Evolutionary conservation across 92 coral and sea anemone species (phyloP).

Genomic region (Epizoanthus ramosus): DNA sequence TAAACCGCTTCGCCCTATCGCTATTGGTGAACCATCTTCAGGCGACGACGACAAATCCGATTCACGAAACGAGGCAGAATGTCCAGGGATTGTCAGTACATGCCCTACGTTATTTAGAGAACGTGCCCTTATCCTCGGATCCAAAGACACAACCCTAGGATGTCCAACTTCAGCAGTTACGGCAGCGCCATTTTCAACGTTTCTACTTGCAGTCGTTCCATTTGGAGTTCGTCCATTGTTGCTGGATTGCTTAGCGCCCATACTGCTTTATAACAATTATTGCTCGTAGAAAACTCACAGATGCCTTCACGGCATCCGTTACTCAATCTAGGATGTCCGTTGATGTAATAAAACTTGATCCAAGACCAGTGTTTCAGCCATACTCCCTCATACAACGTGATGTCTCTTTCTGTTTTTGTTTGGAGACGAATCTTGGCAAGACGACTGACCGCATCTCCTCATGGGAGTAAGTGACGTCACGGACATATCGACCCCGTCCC

Average conservation of each 20-base stretch:
- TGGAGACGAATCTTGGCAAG: constrained; percentile 45
- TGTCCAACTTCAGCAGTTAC: constrained; percentile 74
- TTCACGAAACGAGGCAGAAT: constrained; percentile 81
- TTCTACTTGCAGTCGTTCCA: constrained; percentile 51
- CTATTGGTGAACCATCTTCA: constrained; percentile 75
- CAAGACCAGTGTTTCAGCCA: constrained; percentile 16
- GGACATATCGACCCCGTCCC: constrained; percentile 11
- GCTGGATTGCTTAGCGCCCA: constrained; percentile 90
- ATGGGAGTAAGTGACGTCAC: constrained; percentile 63
- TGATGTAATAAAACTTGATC: constrained; percentile 11
- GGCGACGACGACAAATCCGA: constrained; percentile 85
- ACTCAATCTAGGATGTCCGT: constrained; percentile 2
- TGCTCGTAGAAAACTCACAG: constrained; percentile 23
- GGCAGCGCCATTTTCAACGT: constrained; percentile 64
- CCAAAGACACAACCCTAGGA: constrained; percentile 81
- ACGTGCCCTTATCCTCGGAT: constrained; percentile 83
- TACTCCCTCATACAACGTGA: constrained; percentile 29
- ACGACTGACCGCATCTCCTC: constrained; percentile 54
- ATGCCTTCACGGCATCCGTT: constrained; percentile 55
- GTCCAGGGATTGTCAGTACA: constrained; percentile 81
- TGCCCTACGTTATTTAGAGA: constrained; percentile 87
- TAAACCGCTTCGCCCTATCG: constrained; percentile 66
- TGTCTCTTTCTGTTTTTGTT: constrained; percentile 68
- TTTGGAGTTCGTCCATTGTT: constrained; percentile 72
- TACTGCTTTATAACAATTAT: constrained; percentile 27